phyloP scores from a whole-genome alignment of 2,888 invertebrate genomes.

The Eristalis arbustorum region DNA sequence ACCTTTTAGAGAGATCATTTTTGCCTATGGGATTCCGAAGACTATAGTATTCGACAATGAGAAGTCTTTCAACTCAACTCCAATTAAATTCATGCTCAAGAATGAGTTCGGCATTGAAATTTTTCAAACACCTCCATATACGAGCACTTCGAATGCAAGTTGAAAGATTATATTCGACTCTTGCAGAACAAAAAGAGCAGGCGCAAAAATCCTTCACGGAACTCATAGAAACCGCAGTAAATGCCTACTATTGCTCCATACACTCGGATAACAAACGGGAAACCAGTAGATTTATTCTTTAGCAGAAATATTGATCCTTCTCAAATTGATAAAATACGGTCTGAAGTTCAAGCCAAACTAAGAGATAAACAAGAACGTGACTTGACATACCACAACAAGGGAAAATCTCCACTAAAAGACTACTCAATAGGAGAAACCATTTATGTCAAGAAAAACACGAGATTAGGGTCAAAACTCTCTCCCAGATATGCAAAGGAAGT shows the following conservation, averaged over 20 bases:
- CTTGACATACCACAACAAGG: background rate
- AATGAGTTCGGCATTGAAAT: too few relatives aligned
- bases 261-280: background rate
- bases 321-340: background rate
- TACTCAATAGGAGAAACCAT: background rate
- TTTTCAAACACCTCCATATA: background rate
- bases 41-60: too few relatives aligned
- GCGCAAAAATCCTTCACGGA: background rate
- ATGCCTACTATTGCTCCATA: background rate
- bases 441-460: background rate
- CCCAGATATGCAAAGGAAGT: background rate
- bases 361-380: background rate
- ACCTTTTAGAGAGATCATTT: too few relatives aligned
- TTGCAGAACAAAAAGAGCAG: background rate
- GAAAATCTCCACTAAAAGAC: background rate
- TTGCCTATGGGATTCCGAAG: too few relatives aligned
- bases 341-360: too few relatives aligned
- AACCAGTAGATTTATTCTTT: background rate
- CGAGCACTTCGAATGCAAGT: background rate
- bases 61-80: too few relatives aligned
- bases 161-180: background rate
- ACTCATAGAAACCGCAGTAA: background rate
- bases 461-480: too few relatives aligned
- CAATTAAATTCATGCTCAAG: too few relatives aligned
- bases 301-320: background rate